Base-by-base conservation (phyloP, 2,797 vertebrate genomes). In the Gymnoscopelus microlampas region DNA sequence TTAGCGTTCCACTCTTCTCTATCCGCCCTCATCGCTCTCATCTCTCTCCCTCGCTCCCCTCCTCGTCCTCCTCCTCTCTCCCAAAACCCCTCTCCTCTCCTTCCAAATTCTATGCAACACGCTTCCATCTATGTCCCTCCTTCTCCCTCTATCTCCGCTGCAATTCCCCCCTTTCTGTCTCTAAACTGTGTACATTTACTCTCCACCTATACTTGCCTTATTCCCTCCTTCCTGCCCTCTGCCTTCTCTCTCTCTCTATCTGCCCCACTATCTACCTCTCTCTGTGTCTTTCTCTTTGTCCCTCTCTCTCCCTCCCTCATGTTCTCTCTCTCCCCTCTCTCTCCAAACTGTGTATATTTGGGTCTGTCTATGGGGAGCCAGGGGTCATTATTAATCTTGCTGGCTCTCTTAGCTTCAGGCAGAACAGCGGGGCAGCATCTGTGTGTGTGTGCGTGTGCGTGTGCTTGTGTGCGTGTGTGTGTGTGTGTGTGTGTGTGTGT, bases 361-460 rank as follows among this genome's bases (percentile, higher is more conserved):
- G 87, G 86, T 88, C 79, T 90, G 90, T 92, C 92, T 91, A 73
- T 85, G 81, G 91, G 91, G 92, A 93, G 88, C 87, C 88, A 92
- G 83, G 87, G 93, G 90, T 93, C 90, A 90, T 92, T 93, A 94
- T 94, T 93, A 94, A 94, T 94, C 92, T 93, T 91, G 87, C 91
- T 88, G 80, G 89, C 92, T 92, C 90, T 91, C 90, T 88, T 91
- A 88, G 89, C 93, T 93, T 90, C 91, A 91, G 91, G 92, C 92
- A 78, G 77, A 92, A 89, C 91, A 91, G 92, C 88, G 85, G 90
- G 91, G 84, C 89, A 87, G 88, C 80, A 86, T 92, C 78, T 85
- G 80, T 84, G 83, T 70, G 80, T 84, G 83, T 81, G 76, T 62
- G 61, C 66, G 60, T 72, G 74, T 67, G 77, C 63, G 72, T 53